Evolutionary conservation across 1,140 invertebrate species (phyloP).

Genomic region (Diabrotica undecimpunctata): DNA sequence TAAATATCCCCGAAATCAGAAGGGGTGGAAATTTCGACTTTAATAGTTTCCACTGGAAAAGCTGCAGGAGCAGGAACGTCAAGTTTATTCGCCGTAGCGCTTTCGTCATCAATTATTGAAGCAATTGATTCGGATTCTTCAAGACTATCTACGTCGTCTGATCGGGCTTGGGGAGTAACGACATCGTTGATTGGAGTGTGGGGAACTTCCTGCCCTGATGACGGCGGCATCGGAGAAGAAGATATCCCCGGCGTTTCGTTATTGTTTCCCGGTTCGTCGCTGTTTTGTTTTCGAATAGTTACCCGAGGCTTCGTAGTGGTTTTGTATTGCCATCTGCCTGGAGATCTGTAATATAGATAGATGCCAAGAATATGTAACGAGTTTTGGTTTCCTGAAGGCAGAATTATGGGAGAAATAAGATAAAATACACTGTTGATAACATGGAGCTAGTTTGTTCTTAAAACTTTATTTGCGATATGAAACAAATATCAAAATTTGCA

Average conservation of each 20-base stretch:
- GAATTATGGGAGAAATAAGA: slow-evolving; percentile 4
- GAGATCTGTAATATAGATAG: slow-evolving; percentile 47
- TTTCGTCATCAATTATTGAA: slow-evolving; percentile 58
- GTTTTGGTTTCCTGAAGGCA: slow-evolving; percentile 8
- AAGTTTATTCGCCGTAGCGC: slow-evolving; percentile 56
- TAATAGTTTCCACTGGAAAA: slow-evolving; percentile 70
- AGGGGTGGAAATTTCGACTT: slow-evolving; percentile 82
- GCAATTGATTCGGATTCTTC: slow-evolving; percentile 63
- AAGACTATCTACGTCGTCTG: slow-evolving; percentile 62
- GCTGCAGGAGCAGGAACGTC: slow-evolving; percentile 49
- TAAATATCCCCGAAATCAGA: slow-evolving; percentile 78
- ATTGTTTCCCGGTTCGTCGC: slow-evolving; percentile 52
- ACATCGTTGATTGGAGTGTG: slow-evolving; percentile 37
- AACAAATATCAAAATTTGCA: too few species aligned
- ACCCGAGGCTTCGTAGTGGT: slow-evolving; percentile 81
- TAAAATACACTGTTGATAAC: not conserved
- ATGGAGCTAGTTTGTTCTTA: not conserved
- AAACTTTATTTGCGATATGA: not conserved
- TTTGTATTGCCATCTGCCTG: slow-evolving; percentile 83
- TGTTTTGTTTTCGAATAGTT: slow-evolving; percentile 69
- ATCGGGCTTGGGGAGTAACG: slow-evolving; percentile 40
- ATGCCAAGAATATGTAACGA: slow-evolving; percentile 15
- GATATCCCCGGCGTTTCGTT: slow-evolving; percentile 49
- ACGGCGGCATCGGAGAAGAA: slow-evolving; percentile 31
- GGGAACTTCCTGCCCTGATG: slow-evolving; percentile 31